These are phyloP conservation scores for Ochlodes sylvanus DNA, from an alignment of 2,888 invertebrate genomes.

Conservation along the genomic window DNA sequence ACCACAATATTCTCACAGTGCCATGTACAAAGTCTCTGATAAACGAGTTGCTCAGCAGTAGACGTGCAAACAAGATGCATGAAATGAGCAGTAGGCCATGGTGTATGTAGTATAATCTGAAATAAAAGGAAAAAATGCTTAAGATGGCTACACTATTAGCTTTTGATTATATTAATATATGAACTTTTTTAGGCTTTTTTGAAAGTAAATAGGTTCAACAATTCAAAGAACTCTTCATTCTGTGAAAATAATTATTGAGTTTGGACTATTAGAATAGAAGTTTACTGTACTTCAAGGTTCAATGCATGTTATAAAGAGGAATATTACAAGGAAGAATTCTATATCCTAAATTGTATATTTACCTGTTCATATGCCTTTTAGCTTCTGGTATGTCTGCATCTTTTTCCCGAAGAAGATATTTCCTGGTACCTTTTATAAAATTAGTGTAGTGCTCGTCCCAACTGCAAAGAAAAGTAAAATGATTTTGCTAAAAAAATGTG, in stretches of 20 bases:
- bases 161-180: too few species aligned
- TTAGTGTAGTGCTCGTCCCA: constrained; percentile 87
- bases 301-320: too few species aligned
- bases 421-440: constrained; percentile 88
- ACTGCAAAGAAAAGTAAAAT: constrained; percentile 49
- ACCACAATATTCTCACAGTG: constrained; percentile 55
- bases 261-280: too few species aligned
- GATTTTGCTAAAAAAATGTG: neutral
- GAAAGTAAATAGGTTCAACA: too few species aligned
- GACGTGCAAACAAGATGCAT: constrained; percentile 56
- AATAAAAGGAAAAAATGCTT: constrained; percentile 43
- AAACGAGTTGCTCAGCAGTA: constrained; percentile 58
- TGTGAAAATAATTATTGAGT: too few species aligned
- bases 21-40: constrained; percentile 58
- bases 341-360: constrained; percentile 37
- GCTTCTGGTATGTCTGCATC: constrained; percentile 84
- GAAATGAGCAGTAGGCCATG: constrained; percentile 57
- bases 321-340: neutral
- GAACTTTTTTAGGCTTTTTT: too few species aligned
- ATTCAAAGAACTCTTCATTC: too few species aligned
- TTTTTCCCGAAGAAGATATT: constrained; percentile 88
- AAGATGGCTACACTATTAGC: too few species aligned
- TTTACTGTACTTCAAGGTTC: too few species aligned
- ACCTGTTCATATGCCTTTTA: constrained; percentile 82
- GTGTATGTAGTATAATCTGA: constrained; percentile 70